Conservation (phyloP, 92 coral and sea anemone genomes). For the Pocillopora meandrina region DNA sequence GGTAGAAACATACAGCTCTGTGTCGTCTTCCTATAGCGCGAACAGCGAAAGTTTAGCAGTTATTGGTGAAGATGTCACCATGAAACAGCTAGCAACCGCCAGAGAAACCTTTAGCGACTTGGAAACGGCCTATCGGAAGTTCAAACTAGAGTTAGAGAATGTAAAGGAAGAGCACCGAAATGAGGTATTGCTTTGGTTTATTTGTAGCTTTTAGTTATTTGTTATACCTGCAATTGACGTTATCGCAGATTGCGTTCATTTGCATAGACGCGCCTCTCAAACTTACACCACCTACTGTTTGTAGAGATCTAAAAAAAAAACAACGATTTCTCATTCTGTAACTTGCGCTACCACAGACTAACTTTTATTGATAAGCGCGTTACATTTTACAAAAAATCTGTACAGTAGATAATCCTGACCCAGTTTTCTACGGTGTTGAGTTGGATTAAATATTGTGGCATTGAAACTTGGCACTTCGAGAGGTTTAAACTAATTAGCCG, state of each 20-base stretch:
- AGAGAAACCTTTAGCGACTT: conserved; percentile 93
- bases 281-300: conserved; percentile 18
- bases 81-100: conserved; percentile 89
- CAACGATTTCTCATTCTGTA: neutral
- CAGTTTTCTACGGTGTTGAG: neutral
- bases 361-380: neutral
- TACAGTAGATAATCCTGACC: neutral
- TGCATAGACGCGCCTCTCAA: conserved; percentile 34
- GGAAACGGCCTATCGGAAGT: conserved; percentile 91
- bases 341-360: neutral
- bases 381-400: neutral
- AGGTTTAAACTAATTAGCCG: conserved; percentile 11
- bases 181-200: conserved; percentile 60
- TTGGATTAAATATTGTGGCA: conserved; percentile 2
- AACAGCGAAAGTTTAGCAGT: conserved; percentile 18
- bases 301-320: neutral
- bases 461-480: neutral
- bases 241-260: conserved; percentile 1
- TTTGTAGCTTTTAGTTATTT: neutral
- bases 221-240: neutral
- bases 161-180: conserved; percentile 90
- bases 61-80: conserved; percentile 72
- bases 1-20: conserved; percentile 36
- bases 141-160: conserved; percentile 87
- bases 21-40: conserved; percentile 29